Percentiles rank a stretch among this genome's conserved stretches.
phyloP scores from a whole-genome alignment of 64 coral and sea anemone genomes.

The Cladopsammia gracilis region DNA sequence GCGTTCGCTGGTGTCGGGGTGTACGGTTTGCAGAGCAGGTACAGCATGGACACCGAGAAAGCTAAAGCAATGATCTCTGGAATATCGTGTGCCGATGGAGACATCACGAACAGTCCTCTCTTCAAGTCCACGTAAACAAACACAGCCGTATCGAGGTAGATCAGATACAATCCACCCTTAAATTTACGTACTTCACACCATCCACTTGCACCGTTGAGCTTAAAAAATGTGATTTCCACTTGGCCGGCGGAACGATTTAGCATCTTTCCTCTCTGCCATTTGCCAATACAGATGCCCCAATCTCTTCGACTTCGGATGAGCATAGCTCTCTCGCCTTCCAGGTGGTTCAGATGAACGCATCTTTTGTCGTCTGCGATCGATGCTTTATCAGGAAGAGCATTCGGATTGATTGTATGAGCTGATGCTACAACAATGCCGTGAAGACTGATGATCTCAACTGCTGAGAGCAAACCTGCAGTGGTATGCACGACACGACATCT shows the following conservation, averaged over 20 bases:
- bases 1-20: constrained; percentile 1
- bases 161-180: constrained; percentile 50
- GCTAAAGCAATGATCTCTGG: constrained; percentile 55
- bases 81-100: constrained; percentile 15
- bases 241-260: neutral
- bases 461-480: neutral
- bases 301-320: constrained; percentile 50
- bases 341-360: neutral
- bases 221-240: constrained; percentile 45
- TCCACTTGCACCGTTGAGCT: neutral
- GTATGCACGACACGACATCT: constrained; percentile 50
- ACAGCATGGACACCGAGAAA: constrained; percentile 41
- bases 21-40: constrained; percentile 55
- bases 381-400: constrained; percentile 36
- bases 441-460: constrained; percentile 39
- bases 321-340: constrained; percentile 47
- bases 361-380: neutral
- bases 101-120: constrained; percentile 19
- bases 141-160: neutral
- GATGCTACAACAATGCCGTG: constrained; percentile 18
- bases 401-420: neutral
- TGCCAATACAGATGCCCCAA: constrained; percentile 53
- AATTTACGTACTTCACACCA: constrained; percentile 63
- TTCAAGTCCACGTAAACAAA: constrained; percentile 38
- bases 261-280: neutral